Evolutionary conservation across 2,888 invertebrate species (phyloP).

Genomic region (Branchinecta sandiegonensis): DNA sequence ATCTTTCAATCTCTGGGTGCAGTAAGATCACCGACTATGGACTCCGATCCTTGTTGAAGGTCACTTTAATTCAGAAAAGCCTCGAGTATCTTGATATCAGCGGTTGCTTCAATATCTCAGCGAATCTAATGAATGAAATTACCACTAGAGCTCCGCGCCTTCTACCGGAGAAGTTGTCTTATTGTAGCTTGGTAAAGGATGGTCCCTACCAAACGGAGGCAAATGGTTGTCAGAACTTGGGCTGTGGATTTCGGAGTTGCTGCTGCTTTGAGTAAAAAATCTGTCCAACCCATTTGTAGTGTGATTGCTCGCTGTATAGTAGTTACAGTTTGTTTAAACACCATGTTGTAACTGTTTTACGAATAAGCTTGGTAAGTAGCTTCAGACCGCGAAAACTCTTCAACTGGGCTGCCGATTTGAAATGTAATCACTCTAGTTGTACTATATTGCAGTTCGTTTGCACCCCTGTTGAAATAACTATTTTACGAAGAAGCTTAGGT

Average conservation of each 20-base stretch:
- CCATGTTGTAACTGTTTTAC: too few species aligned
- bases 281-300: too few species aligned
- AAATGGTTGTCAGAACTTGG: constrained; percentile 30
- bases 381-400: too few species aligned
- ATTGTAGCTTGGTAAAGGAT: constrained; percentile 30
- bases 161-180: constrained; percentile 28
- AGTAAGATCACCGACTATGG: constrained; percentile 27
- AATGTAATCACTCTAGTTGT: too few species aligned
- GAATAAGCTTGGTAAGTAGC: too few species aligned
- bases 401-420: too few species aligned
- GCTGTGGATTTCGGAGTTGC: constrained; percentile 28
- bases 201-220: constrained; percentile 29
- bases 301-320: too few species aligned
- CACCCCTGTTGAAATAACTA: too few species aligned
- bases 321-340: too few species aligned
- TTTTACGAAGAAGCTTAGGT: too few species aligned
- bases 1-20: constrained; percentile 28
- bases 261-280: constrained; percentile 25
- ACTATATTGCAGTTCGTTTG: too few species aligned
- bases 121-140: constrained; percentile 26
- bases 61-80: constrained; percentile 16
- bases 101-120: constrained; percentile 29
- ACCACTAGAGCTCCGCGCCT: constrained; percentile 25
- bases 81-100: constrained; percentile 29
- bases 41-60: constrained; percentile 25